A percentile compares a stretch with the other conserved stretches of the same genome.
Evolutionary conservation across 2,113 vertebrate genomes (phyloP).

Genomic region (Hippopotamus amphibius): DNA sequence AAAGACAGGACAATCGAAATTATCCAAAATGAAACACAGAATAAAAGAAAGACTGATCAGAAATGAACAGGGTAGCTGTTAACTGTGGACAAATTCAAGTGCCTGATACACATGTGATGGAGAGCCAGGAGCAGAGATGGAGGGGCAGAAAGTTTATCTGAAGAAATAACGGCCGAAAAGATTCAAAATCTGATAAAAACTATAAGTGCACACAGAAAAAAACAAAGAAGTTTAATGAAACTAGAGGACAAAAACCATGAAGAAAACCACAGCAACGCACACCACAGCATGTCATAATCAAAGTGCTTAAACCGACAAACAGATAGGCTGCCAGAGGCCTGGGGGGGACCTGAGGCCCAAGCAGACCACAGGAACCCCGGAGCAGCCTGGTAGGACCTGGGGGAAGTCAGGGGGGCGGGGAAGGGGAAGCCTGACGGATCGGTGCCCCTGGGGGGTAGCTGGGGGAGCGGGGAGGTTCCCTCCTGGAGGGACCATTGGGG

Average conservation of each 20-base stretch:
- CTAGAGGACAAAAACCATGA: background rate
- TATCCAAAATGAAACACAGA: background rate
- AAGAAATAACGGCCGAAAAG: background rate
- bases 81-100: background rate
- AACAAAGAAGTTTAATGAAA: background rate
- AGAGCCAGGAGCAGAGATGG: background rate
- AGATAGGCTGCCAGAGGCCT: too few relatives aligned
- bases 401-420: too few relatives aligned
- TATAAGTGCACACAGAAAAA: background rate
- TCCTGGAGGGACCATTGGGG: too few relatives aligned
- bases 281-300: background rate
- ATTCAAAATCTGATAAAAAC: background rate
- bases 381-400: too few relatives aligned
- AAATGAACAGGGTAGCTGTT: background rate
- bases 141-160: background rate
- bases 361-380: too few relatives aligned
- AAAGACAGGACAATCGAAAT: background rate
- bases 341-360: too few relatives aligned
- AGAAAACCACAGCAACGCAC: background rate
- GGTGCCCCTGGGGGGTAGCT: too few relatives aligned
- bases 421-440: too few relatives aligned
- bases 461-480: too few relatives aligned
- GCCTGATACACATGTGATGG: fast-evolving
- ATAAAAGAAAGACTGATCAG: background rate
- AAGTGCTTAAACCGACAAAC: background rate